These are phyloP conservation scores for Galeruca laticollis DNA, from an alignment of 2,888 invertebrate genomes.

Conservation along the genomic window DNA sequence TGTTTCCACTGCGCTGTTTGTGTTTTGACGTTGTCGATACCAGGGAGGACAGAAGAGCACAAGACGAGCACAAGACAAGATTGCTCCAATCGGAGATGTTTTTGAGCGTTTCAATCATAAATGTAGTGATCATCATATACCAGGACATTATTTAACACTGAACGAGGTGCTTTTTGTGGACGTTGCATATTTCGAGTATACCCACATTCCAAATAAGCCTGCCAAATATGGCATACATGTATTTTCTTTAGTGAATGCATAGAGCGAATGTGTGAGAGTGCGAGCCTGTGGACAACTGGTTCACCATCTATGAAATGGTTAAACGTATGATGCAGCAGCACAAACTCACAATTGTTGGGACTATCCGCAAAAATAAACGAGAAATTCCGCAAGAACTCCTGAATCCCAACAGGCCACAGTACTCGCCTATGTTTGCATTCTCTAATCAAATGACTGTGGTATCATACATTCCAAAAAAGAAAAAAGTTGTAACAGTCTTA, in stretches of 20 bases:
- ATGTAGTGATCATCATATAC: slow-evolving; percentile 21
- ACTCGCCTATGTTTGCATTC: slow-evolving; percentile 44
- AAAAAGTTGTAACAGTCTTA: too few species aligned
- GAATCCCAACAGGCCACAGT: neutral
- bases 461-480: slow-evolving; percentile 39
- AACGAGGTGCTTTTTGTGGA: slow-evolving; percentile 39
- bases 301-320: slow-evolving; percentile 26
- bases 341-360: slow-evolving; percentile 46
- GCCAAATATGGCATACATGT: slow-evolving; percentile 35
- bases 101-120: slow-evolving; percentile 32
- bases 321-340: slow-evolving; percentile 26
- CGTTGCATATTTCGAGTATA: slow-evolving; percentile 31
- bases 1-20: slow-evolving; percentile 21
- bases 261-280: slow-evolving; percentile 26
- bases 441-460: slow-evolving; percentile 41
- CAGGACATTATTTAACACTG: slow-evolving; percentile 21
- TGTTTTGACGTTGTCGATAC: slow-evolving; percentile 28
- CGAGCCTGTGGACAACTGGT: slow-evolving; percentile 41
- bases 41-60: slow-evolving; percentile 27
- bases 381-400: slow-evolving; percentile 29
- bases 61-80: slow-evolving; percentile 26
- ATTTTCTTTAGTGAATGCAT: slow-evolving; percentile 32
- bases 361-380: slow-evolving; percentile 49
- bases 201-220: slow-evolving; percentile 38
- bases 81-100: slow-evolving; percentile 34